Evolutionary conservation across 53 echinoderm and acorn worm species (phyloP).

Genomic region (Stichopus horrens): DNA sequence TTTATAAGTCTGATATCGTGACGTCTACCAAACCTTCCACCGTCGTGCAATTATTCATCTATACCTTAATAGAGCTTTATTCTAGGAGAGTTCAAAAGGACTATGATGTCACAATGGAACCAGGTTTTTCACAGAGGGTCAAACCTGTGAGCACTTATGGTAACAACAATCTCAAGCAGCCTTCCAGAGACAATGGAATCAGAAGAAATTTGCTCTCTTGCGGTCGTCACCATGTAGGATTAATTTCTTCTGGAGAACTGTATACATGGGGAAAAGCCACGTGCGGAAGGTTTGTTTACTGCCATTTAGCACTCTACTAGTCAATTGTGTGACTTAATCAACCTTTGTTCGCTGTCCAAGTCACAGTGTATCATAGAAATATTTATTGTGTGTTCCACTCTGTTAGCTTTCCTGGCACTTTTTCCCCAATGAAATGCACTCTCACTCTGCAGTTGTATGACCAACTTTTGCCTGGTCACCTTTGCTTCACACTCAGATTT

Average conservation of each 20-base stretch:
- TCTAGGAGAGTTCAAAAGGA: slow-evolving; percentile 43
- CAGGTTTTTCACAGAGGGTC: neutral
- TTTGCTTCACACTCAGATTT: no score
- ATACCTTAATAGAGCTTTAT: slow-evolving; percentile 58
- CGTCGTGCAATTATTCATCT: slow-evolving; percentile 63
- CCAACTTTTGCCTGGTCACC: no score
- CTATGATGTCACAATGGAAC: slow-evolving; percentile 4
- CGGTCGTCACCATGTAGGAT: slow-evolving; percentile 79
- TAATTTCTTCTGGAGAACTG: slow-evolving; percentile 78
- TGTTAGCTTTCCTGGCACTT: no score
- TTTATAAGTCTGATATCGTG: neutral
- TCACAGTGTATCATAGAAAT: no score
- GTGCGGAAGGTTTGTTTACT: slow-evolving; percentile 69
- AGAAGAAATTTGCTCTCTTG: slow-evolving; percentile 60
- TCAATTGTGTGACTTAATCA: no score
- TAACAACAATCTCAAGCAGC: neutral
- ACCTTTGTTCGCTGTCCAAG: no score
- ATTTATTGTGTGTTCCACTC: no score
- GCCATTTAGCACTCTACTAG: no score
- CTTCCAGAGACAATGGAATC: neutral
- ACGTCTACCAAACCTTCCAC: slow-evolving; percentile 48
- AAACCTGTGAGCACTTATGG: neutral
- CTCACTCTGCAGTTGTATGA: no score
- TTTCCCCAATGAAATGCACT: no score
- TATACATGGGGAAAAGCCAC: slow-evolving; percentile 94